Percentiles rank a stretch among this genome's conserved stretches.
Evolutionary conservation across 2,888 invertebrate species (phyloP).

Genomic region (Lithophane ornitopus): DNA sequence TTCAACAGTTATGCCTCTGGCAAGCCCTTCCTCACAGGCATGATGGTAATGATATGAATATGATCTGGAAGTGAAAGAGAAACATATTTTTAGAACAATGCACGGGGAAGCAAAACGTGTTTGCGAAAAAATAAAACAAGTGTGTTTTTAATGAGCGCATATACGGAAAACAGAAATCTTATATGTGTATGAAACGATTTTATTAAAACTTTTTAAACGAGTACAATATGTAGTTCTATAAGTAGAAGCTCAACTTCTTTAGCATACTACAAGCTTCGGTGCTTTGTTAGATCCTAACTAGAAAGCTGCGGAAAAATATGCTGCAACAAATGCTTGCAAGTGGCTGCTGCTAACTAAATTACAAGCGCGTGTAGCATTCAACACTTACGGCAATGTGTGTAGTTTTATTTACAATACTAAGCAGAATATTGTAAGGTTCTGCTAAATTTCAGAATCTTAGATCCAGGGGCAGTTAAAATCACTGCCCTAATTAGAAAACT

Average conservation of each 20-base stretch:
- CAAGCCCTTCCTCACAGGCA: constrained; percentile 30
- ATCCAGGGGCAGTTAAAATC: constrained; percentile 5
- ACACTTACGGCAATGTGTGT: constrained; percentile 32
- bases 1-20: constrained; percentile 32
- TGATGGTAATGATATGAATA: constrained; percentile 59
- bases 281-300: constrained; percentile 29
- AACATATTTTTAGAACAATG: constrained; percentile 48
- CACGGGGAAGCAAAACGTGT: constrained; percentile 21
- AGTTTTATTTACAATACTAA: background rate
- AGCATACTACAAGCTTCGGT: constrained; percentile 44
- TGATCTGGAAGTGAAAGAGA: constrained; percentile 64
- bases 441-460: background rate
- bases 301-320: constrained; percentile 40
- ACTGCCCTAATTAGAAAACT: constrained; percentile 24
- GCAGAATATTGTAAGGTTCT: constrained; percentile 5
- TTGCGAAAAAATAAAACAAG: constrained; percentile 5
- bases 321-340: constrained; percentile 33
- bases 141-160: constrained; percentile 11
- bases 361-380: constrained; percentile 24
- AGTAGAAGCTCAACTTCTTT: constrained; percentile 34
- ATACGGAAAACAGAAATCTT: constrained; percentile 10
- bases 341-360: constrained; percentile 11
- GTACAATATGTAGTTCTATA: constrained; percentile 15
- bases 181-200: constrained; percentile 24
- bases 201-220: constrained; percentile 40